Evolutionary conservation across 2,888 invertebrate species (phyloP).

Genomic region (Thymelicus lineola): DNA sequence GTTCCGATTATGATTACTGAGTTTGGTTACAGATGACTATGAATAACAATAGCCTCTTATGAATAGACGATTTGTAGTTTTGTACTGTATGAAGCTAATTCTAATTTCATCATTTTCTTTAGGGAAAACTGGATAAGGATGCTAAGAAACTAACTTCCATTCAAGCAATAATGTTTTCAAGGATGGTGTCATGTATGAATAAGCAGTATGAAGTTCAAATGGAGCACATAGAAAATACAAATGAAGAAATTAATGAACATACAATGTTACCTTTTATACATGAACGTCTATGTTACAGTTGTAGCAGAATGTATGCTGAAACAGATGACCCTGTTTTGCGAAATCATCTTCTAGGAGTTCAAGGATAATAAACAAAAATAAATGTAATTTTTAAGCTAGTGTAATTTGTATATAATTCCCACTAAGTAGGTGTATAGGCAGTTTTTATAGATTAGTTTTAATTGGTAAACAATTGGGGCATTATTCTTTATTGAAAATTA

Average conservation of each 20-base stretch:
- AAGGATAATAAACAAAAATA: neutral
- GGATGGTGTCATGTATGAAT: constrained; percentile 60
- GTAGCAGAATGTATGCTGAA: constrained; percentile 69
- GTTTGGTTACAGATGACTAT: too few relatives aligned
- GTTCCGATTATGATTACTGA: too few relatives aligned
- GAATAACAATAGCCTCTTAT: too few relatives aligned
- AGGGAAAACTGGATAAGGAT: constrained; percentile 18
- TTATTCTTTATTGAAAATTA: too few relatives aligned
- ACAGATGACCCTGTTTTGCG: constrained; percentile 16
- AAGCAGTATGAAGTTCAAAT: constrained; percentile 38
- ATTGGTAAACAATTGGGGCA: too few relatives aligned
- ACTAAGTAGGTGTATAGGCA: too few relatives aligned
- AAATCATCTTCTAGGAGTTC: constrained; percentile 8
- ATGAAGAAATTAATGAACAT: constrained; percentile 43
- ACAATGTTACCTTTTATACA: constrained; percentile 66
- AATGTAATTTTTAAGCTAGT: too few relatives aligned
- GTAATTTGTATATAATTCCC: too few relatives aligned
- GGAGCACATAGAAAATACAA: constrained; percentile 39
- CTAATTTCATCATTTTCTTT: neutral
- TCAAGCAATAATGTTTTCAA: constrained; percentile 87
- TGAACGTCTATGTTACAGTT: constrained; percentile 68
- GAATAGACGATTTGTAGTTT: too few relatives aligned
- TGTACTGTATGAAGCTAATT: too few relatives aligned
- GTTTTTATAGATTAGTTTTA: too few relatives aligned
- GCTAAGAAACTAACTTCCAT: constrained; percentile 74